These are phyloP conservation scores for Clavelina lepadiformis DNA, from an alignment of 23 tunicate genomes.

Conservation along the genomic window DNA sequence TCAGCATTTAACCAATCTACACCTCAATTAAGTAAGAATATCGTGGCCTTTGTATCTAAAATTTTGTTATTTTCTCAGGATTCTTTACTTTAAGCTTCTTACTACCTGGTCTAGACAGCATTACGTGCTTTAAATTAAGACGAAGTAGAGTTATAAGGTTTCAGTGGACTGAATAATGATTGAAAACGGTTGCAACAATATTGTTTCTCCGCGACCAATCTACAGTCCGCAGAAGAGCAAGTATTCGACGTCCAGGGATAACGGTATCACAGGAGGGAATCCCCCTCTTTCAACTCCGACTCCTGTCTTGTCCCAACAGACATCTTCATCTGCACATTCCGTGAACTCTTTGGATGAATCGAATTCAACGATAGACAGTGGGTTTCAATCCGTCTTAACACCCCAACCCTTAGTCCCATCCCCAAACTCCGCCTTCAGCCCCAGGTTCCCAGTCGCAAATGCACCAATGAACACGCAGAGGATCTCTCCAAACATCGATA, in stretches of 20 bases:
- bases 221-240: conserved; percentile 18
- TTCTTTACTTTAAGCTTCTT: not conserved
- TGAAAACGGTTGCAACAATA: not conserved
- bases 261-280: conserved; percentile 1
- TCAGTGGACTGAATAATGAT: no score
- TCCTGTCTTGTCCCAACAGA: conserved; percentile 11
- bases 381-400: conserved; percentile 42
- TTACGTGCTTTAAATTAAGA: not conserved
- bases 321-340: conserved; percentile 46
- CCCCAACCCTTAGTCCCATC: conserved; percentile 24
- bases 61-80: not conserved
- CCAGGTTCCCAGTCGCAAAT: conserved; percentile 15
- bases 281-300: conserved; percentile 10
- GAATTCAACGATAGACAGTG: conserved; percentile 50
- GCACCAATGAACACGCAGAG: no score
- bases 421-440: conserved; percentile 65
- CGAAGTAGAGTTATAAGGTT: no score
- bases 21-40: conserved; percentile 55
- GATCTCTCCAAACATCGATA: not conserved
- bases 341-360: conserved; percentile 36
- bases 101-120: not conserved
- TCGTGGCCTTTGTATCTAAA: no score
- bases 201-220: conserved; percentile 25
- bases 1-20: conserved; percentile 46
- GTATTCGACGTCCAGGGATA: not conserved